phyloP scores from a whole-genome alignment of 2,113 vertebrate genomes.

The Ammospiza nelsoni region DNA sequence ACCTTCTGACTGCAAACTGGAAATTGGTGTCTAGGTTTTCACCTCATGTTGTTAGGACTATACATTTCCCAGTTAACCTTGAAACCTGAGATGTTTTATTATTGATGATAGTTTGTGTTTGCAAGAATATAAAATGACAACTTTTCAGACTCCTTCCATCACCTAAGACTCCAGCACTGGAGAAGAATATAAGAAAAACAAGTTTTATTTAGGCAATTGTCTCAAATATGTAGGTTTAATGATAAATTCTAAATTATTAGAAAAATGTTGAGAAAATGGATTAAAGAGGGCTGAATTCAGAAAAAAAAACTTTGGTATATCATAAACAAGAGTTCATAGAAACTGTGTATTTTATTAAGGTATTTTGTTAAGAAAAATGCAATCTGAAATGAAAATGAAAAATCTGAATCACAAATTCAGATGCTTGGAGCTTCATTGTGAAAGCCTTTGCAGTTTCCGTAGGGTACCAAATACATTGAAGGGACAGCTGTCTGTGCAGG shows the following conservation, averaged over 20 bases:
- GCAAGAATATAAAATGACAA: neutral
- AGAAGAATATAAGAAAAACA: neutral
- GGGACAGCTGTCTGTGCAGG: neutral
- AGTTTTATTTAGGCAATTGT: neutral
- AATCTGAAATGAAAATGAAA: neutral
- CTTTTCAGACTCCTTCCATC: neutral
- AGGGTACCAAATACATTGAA: neutral
- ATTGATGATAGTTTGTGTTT: neutral
- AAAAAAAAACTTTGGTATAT: neutral
- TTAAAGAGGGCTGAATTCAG: neutral
- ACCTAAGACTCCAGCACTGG: neutral
- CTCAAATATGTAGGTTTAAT: neutral
- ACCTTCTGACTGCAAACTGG: neutral
- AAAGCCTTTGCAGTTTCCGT: neutral
- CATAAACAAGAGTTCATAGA: neutral
- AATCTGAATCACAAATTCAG: neutral
- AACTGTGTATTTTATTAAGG: neutral
- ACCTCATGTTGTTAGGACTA: neutral
- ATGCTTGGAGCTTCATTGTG: neutral
- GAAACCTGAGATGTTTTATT: neutral
- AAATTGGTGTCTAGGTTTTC: neutral
- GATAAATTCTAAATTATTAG: neutral
- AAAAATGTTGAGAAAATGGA: neutral
- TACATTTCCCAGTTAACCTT: neutral
- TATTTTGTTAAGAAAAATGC: neutral